These are phyloP conservation scores for Lepidochitona cinerea DNA, from an alignment of 2,888 invertebrate species.

Conservation along the genomic window DNA sequence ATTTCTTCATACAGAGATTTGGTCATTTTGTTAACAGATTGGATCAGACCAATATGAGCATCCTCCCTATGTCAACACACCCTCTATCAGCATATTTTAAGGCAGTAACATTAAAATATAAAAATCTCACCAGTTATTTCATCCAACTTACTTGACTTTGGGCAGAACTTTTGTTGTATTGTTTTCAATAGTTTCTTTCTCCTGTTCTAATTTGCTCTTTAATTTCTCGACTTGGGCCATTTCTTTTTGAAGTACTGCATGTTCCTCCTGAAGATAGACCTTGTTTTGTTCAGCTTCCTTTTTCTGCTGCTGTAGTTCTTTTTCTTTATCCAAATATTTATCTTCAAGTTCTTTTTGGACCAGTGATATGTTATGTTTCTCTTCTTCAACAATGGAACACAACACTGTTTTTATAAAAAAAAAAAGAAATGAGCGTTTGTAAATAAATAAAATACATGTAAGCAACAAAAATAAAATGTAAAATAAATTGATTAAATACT, in stretches of 20 bases:
- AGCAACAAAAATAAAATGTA: too few species aligned
- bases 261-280: background rate
- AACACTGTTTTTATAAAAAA: too few species aligned
- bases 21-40: too few species aligned
- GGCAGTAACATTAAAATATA: too few species aligned
- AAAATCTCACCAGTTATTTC: background rate
- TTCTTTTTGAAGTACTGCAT: background rate
- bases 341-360: too few species aligned
- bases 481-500: too few species aligned
- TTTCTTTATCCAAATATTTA: background rate
- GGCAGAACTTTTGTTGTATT: constrained; percentile 3
- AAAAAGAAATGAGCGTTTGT: too few species aligned
- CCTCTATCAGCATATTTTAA: too few species aligned
- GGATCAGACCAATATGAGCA: too few species aligned
- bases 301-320: background rate
- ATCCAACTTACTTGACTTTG: background rate
- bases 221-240: background rate
- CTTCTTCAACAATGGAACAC: background rate
- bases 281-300: background rate
- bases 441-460: too few species aligned
- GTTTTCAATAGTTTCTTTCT: background rate
- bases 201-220: background rate
- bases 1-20: too few species aligned
- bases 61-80: too few species aligned
- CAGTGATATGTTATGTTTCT: background rate